Percentiles rank a stretch among this genome's conserved stretches.
These are phyloP conservation scores for Ophion ellenae DNA, from an alignment of 2,888 invertebrate genomes.

Conservation along the genomic window DNA sequence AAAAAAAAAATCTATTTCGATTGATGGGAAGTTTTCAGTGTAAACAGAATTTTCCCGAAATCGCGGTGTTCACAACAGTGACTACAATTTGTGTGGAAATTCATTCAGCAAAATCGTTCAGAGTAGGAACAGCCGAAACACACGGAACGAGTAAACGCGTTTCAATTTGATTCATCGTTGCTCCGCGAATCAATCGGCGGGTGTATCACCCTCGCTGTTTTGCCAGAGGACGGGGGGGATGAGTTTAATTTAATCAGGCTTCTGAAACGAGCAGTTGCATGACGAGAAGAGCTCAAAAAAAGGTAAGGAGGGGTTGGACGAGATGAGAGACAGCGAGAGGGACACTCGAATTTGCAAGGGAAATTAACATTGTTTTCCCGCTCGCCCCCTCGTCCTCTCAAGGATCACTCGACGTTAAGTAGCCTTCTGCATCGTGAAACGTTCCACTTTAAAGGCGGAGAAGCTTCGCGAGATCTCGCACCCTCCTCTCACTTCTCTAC, in stretches of 20 bases:
- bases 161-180: conserved; percentile 61
- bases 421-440: conserved; percentile 71
- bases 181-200: conserved; percentile 49
- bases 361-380: conserved; percentile 79
- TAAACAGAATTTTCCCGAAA: neutral
- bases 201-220: conserved; percentile 41
- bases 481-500: neutral
- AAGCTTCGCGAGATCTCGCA: conserved; percentile 45
- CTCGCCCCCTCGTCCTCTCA: conserved; percentile 72
- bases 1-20: too few relatives aligned
- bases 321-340: conserved; percentile 58
- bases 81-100: too few relatives aligned
- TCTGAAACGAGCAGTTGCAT: conserved; percentile 72
- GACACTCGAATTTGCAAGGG: conserved; percentile 79
- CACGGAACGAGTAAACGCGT: conserved; percentile 27
- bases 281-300: conserved; percentile 55
- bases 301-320: conserved; percentile 30
- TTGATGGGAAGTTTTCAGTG: neutral
- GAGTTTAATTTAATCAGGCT: conserved; percentile 77
- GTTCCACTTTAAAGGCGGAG: conserved; percentile 73
- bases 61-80: too few relatives aligned
- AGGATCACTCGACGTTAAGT: conserved; percentile 77
- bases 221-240: conserved; percentile 51
- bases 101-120: neutral
- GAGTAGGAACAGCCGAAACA: conserved; percentile 1